Evolutionary conservation across 2,888 invertebrate species (phyloP).

Genomic region (Apodemia zela): DNA sequence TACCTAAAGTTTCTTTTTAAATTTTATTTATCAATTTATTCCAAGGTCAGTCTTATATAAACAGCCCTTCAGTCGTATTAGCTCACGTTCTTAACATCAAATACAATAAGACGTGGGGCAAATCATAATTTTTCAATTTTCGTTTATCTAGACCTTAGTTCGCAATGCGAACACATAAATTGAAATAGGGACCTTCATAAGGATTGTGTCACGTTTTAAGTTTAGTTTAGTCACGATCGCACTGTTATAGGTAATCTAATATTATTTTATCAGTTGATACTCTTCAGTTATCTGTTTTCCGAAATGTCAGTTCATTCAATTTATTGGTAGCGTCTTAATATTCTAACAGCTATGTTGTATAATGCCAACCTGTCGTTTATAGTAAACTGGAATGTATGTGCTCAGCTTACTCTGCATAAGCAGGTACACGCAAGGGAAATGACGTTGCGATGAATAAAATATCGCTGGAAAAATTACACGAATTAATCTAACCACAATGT

Average conservation of each 20-base stretch:
- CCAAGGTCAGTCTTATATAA: neutral
- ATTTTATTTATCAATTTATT: too few species aligned
- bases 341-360: too few species aligned
- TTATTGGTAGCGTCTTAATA: neutral
- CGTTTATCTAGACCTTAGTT: conserved; percentile 17
- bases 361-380: too few species aligned
- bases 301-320: neutral
- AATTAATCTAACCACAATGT: too few species aligned
- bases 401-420: too few species aligned
- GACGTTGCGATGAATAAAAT: too few species aligned
- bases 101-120: conserved; percentile 31
- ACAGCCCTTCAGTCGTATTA: neutral
- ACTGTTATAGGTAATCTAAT: conserved; percentile 1
- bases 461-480: too few species aligned
- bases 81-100: conserved; percentile 19
- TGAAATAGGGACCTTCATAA: conserved; percentile 28
- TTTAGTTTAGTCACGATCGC: neutral
- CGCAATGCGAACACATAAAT: conserved; percentile 25
- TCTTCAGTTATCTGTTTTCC: neutral
- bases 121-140: conserved; percentile 33
- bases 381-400: too few species aligned
- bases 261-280: neutral
- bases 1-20: too few species aligned
- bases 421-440: too few species aligned
- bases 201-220: neutral